These are phyloP conservation scores for Bostrychus sinensis DNA, from an alignment of 2,113 vertebrate genomes.

Conservation along the genomic window DNA sequence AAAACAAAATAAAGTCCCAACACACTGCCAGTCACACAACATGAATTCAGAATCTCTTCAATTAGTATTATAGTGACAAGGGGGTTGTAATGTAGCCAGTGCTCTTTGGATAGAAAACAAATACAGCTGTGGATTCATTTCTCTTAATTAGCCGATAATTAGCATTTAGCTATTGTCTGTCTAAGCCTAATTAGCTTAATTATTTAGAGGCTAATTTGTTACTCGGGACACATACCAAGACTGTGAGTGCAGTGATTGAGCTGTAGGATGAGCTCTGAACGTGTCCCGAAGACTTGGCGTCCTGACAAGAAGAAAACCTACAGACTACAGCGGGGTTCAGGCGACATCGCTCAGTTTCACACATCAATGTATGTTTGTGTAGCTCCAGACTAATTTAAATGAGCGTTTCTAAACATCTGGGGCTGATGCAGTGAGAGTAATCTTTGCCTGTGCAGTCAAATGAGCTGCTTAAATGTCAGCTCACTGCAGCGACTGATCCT, in stretches of 20 bases:
- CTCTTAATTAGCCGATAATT: conserved; percentile 73
- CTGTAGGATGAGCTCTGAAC: conserved; percentile 46
- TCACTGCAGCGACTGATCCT: not conserved
- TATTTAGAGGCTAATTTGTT: conserved; percentile 68
- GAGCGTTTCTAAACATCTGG: not conserved
- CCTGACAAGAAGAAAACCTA: conserved; percentile 39
- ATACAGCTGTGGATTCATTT: conserved; percentile 65
- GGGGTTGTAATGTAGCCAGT: conserved; percentile 50
- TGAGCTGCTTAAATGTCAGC: conserved; percentile 23
- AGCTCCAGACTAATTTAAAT: conserved; percentile 2
- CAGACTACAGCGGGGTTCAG: conserved; percentile 11
- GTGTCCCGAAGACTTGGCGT: conserved; percentile 9
- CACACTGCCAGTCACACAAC: conserved; percentile 48
- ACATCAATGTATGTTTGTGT: conserved; percentile 1
- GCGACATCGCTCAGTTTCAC: not conserved
- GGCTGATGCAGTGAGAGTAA: not conserved
- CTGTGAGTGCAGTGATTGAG: conserved; percentile 55
- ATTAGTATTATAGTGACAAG: conserved; percentile 48
- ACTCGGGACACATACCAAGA: conserved; percentile 45
- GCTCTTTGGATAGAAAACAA: conserved; percentile 65
- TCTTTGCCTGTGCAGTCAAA: not conserved
- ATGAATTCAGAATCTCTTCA: conserved; percentile 44
- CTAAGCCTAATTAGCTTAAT: conserved; percentile 71
- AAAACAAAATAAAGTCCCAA: conserved; percentile 28
- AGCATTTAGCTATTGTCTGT: conserved; percentile 70